These are phyloP conservation scores for Phoxinus dragarum DNA, from an alignment of 2,797 vertebrate species.

Conservation along the genomic window DNA sequence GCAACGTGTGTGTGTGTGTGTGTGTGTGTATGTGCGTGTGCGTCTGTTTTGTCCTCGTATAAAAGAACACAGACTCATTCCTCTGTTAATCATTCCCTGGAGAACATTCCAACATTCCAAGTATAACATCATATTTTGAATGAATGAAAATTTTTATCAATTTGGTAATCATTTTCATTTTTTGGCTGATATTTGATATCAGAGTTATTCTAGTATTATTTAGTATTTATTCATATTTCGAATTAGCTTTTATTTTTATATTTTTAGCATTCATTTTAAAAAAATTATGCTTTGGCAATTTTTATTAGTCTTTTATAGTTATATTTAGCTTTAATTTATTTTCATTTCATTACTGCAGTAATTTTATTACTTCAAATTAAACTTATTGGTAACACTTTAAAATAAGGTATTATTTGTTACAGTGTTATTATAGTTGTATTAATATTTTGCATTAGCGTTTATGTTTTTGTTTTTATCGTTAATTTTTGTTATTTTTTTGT, in stretches of 20 bases:
- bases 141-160: constrained; percentile 36
- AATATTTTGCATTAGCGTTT: background rate
- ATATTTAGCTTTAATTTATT: background rate
- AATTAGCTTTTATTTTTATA: no score
- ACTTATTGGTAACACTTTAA: background rate
- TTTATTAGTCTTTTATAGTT: no score
- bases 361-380: background rate
- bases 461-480: no score
- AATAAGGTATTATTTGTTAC: background rate
- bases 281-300: no score
- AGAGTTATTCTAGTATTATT: background rate
- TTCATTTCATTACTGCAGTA: background rate
- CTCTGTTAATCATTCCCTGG: background rate
- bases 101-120: background rate
- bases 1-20: background rate
- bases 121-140: constrained; percentile 37
- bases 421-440: background rate
- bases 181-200: background rate
- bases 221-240: background rate
- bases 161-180: background rate
- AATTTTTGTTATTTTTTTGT: no score
- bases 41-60: background rate
- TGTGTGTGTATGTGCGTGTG: background rate
- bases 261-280: background rate
- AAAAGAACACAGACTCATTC: background rate